Evolutionary conservation across 2,113 vertebrate genomes (phyloP).

Genomic region (Crotophaga sulcirostris): DNA sequence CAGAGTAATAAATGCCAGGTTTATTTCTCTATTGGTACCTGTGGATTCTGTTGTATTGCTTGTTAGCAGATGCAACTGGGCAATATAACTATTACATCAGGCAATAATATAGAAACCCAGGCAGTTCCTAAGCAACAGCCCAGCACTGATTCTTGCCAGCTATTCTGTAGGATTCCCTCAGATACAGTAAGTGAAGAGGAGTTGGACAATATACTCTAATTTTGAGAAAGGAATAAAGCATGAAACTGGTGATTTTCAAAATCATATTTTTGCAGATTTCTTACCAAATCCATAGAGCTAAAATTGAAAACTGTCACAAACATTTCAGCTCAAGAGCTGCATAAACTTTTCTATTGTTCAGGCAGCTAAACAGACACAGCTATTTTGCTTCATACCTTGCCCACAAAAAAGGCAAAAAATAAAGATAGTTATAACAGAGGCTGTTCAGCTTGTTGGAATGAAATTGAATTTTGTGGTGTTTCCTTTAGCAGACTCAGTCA

Average conservation of each 20-base stretch:
- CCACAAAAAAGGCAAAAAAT: slow-evolving; percentile 45
- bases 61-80: slow-evolving; percentile 72
- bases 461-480: slow-evolving; percentile 33
- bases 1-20: slow-evolving; percentile 53
- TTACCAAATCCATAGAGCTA: slow-evolving; percentile 73
- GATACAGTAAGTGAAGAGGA: slow-evolving; percentile 52
- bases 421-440: slow-evolving; percentile 25
- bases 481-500: slow-evolving; percentile 45
- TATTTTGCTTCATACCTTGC: slow-evolving; percentile 66
- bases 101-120: slow-evolving; percentile 62
- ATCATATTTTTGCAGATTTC: slow-evolving; percentile 69
- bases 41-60: slow-evolving; percentile 71
- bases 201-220: slow-evolving; percentile 67
- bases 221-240: slow-evolving; percentile 65
- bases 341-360: slow-evolving; percentile 72
- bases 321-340: slow-evolving; percentile 66
- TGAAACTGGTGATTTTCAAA: slow-evolving; percentile 71
- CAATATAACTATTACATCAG: slow-evolving; percentile 74
- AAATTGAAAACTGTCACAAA: slow-evolving; percentile 73
- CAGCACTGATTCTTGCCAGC: slow-evolving; percentile 50
- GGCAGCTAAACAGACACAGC: slow-evolving; percentile 65
- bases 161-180: slow-evolving; percentile 62
- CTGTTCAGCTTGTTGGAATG: slow-evolving; percentile 32
- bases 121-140: slow-evolving; percentile 72
- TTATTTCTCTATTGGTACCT: slow-evolving; percentile 71